A percentile compares a stretch with the other conserved stretches of the same genome.
Evolutionary conservation across 30 jellyfish, hydroid and myxozoan species (phyloP).

Genomic region (Haliclystus octoradiatus): DNA sequence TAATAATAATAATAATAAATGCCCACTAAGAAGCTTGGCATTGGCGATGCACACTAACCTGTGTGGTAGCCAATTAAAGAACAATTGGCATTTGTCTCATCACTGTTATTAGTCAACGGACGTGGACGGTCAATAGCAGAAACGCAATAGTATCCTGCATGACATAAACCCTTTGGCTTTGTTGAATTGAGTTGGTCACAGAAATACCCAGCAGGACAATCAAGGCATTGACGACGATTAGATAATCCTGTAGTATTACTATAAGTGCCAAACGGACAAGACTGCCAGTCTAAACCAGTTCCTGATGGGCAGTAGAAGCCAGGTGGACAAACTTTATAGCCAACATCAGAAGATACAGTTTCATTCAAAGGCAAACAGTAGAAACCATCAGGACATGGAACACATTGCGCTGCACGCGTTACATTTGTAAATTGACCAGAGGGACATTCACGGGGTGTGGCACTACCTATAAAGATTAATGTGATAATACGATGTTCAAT

Average conservation of each 20-base stretch:
- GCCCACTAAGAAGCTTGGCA: background rate
- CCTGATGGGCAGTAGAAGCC: conserved; percentile 83
- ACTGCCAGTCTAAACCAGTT: conserved; percentile 89
- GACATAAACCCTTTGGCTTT: conserved; percentile 54
- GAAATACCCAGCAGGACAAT: conserved; percentile 73
- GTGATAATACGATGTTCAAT: too few species aligned
- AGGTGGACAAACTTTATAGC: conserved; percentile 68
- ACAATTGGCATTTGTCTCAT: conserved; percentile 32
- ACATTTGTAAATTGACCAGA: conserved; percentile 80
- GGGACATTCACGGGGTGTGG: conserved; percentile 72
- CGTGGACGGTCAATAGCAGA: conserved; percentile 78
- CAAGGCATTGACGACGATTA: conserved; percentile 45
- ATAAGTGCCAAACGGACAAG: conserved; percentile 95
- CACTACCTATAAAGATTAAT: conserved; percentile 40
- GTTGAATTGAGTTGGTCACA: conserved; percentile 77
- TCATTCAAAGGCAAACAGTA: conserved; percentile 79
- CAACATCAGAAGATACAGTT: conserved; percentile 56
- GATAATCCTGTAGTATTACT: conserved; percentile 81
- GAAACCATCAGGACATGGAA: conserved; percentile 79
- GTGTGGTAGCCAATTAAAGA: conserved; percentile 50
- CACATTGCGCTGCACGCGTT: conserved; percentile 58
- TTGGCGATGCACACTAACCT: conserved; percentile 40
- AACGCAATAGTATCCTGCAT: conserved; percentile 79
- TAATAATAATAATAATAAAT: background rate
- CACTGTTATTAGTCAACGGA: conserved; percentile 53